Evolutionary conservation across 2,888 invertebrate species (phyloP), one percentile per base, ranked within the genome.

Genomic region (Copidosoma aretas): DNA sequence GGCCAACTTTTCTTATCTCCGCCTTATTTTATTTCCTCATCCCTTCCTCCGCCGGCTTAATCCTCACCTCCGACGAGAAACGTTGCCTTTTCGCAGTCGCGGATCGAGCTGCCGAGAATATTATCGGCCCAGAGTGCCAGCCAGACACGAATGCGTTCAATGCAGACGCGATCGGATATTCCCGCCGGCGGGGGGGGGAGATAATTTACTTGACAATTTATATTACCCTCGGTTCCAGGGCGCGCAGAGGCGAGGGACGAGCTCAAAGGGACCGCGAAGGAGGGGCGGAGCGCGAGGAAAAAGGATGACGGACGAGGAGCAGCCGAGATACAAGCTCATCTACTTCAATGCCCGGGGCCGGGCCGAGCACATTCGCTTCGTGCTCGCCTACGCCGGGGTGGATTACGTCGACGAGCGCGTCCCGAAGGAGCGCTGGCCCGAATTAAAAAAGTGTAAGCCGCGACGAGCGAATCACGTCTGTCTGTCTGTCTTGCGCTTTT

Each of bases 331-430:
- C 80, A 87, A 87, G 78, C 79, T 88, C 76, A 86, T 86, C 71
- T 88, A 88, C 80, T 88, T 88, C 81, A 87, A 88, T 76, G 84
- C 86, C 14, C 85, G 87, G 60, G 88, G 88, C 10, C 82, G 87
- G 52, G 88, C 87, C 39, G 88, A 88, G 77, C 85, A 87, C 75
- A 86, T 87, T 71, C 85, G 88, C 56, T 86, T 87, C 73, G 86
- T 88, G 69, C 87, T 88, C 76, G 88, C 87, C 32, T 86, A 87
- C 75, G 86, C 86, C 14, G 87, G 86, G 25, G 82, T 88, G 70
- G 85, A 87, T 71, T 88, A 86, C 75, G 85, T 87, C 75, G 88
- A 88, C 75, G 84, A 85, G 75, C 80, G 88, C 67, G 83, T 88
- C 73, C 84, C 86, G 12, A 84, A 84, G 74, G 87, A 87, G 71